Evolutionary conservation across 2,888 invertebrate genomes (phyloP), one percentile per base, ranked within the genome.

Genomic region (Parapristionchus giblindavisi): DNA sequence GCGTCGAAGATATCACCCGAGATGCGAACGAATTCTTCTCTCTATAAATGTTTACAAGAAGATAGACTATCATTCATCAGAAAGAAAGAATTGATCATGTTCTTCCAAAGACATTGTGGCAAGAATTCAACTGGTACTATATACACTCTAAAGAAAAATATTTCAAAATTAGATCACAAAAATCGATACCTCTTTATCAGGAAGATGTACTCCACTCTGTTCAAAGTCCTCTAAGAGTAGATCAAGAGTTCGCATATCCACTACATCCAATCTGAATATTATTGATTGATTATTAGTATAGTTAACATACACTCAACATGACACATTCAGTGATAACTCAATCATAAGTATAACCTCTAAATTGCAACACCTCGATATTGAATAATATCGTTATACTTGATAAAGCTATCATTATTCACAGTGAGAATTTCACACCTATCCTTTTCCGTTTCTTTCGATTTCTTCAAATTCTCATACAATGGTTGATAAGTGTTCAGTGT

Each of bases 141-240:
- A n/a, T n/a, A n/a, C n/a, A n/a, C n/a, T n/a, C n/a, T n/a, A n/a
- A n/a, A n/a, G n/a, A n/a, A n/a, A n/a, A n/a, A n/a, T n/a, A n/a
- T n/a, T n/a, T n/a, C n/a, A n/a, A n/a, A n/a, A n/a, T n/a, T n/a
- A n/a, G n/a, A n/a, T n/a, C n/a, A n/a, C n/a, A 48, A 14, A 14
- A 48, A 48, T 14, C 48, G 21, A 48, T 48, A 95, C 90, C 58
- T 93, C 92, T 0, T 90, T 89, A 78, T 94, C 93, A 11, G 92
- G 92, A 76, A 99, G 90, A 89, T 99, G 97, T 77, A 99, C 98
- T 2, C 98, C 99, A 88, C 94, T 94, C 89, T 96, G 96, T 88
- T 99, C 96, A 89, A 99, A 99, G 89, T 99, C 98, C 88, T 95
- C 94, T 6, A 97, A 90, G 89, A 99, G 97, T 61, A 99, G 90